phyloP scores from a whole-genome alignment of 2,113 vertebrate genomes.

The Mellivora capensis region DNA sequence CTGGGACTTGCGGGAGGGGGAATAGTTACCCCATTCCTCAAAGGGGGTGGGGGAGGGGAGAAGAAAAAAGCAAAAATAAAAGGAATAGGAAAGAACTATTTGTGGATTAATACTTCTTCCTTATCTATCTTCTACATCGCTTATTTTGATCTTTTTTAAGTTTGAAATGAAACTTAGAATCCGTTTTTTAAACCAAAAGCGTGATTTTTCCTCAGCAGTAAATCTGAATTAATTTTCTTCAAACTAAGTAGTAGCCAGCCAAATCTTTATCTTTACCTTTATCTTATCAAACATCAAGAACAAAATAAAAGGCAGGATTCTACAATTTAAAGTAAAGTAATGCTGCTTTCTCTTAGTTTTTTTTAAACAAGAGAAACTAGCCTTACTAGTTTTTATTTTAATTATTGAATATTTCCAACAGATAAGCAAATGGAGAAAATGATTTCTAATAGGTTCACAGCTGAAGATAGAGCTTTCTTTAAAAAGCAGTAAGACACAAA shows the following conservation, averaged over 20 bases:
- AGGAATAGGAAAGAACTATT: neutral
- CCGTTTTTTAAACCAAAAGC: constrained; percentile 21
- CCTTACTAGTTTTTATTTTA: constrained; percentile 4
- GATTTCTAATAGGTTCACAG: neutral
- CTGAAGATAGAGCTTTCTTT: neutral
- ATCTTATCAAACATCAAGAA: neutral
- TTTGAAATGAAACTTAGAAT: constrained; percentile 17
- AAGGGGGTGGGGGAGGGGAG: neutral
- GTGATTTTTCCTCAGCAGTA: neutral
- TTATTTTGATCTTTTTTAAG: constrained; percentile 22
- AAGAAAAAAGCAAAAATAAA: neutral
- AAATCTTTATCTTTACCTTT: neutral
- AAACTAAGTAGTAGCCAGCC: neutral
- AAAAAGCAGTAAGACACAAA: neutral
- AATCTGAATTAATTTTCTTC: constrained; percentile 13
- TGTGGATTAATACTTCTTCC: neutral
- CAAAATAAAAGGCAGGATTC: constrained; percentile 15
- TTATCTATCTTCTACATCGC: neutral
- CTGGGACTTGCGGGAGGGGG: neutral
- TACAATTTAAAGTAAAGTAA: neutral
- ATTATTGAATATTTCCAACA: constrained; percentile 20
- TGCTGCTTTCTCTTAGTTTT: constrained; percentile 23
- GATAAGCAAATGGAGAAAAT: neutral
- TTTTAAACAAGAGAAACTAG: neutral
- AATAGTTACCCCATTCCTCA: neutral